Percentiles rank a stretch among this genome's conserved stretches.
phyloP scores from a whole-genome alignment of 2,888 invertebrate species.

The Cryptocheilus praepositus region DNA sequence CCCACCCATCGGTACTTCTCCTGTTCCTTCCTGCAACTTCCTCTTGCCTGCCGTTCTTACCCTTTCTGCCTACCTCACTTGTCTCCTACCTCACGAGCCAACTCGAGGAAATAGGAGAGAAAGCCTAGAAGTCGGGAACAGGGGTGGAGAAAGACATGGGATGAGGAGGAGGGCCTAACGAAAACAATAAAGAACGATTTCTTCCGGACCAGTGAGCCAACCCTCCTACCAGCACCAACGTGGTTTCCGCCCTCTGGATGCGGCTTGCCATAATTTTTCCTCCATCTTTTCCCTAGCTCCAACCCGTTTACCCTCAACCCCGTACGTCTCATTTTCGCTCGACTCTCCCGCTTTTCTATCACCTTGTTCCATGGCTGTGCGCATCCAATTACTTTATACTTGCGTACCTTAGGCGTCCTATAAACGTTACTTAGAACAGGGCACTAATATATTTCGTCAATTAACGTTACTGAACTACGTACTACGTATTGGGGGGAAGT shows the following conservation, averaged over 20 bases:
- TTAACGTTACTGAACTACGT: too few species aligned
- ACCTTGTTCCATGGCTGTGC: too few species aligned
- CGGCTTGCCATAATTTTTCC: constrained; percentile 16
- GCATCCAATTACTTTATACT: too few species aligned
- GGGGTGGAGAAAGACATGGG: constrained; percentile 37
- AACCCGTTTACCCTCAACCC: not conserved
- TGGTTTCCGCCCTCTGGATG: constrained; percentile 24
- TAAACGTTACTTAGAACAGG: too few species aligned
- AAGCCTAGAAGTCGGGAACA: constrained; percentile 14
- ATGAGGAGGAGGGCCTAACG: constrained; percentile 60
- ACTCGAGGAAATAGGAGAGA: constrained; percentile 12
- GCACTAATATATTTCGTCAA: too few species aligned
- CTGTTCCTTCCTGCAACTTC: constrained; percentile 33
- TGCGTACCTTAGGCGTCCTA: too few species aligned
- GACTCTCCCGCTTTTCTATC: constrained; percentile 19
- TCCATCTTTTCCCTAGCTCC: constrained; percentile 12
- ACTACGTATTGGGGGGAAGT: too few species aligned
- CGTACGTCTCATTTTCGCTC: too few species aligned
- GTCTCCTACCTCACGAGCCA: constrained; percentile 36
- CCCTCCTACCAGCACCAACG: constrained; percentile 16
- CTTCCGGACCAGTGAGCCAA: constrained; percentile 59
- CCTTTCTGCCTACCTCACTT: constrained; percentile 33
- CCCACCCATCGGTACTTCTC: constrained; percentile 4
- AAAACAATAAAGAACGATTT: constrained; percentile 72
- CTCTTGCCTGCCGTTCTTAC: constrained; percentile 32